Base-by-base conservation (phyloP, 2,113 vertebrate species). In the Labeo catla region DNA sequence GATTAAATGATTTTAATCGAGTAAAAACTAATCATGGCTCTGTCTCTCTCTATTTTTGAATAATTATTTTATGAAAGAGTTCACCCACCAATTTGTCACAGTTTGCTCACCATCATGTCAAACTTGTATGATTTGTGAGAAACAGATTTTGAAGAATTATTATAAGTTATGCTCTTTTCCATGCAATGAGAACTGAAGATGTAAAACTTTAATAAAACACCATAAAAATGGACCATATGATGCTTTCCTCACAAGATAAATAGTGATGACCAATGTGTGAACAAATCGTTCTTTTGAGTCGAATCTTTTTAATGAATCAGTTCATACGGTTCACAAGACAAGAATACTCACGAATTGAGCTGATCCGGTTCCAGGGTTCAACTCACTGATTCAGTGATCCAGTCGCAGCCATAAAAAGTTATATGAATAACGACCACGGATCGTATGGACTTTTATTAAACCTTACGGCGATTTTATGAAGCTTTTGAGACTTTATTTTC, bases 1-100 rank as follows among this genome's bases (percentile, higher is more conserved):
- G 45, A 76, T 66, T 49, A 84, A 72, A 79, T 80, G 4, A 84
- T 68, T 84, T 78, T 47, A 83, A 61, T 72, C 10, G 10, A 16
- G 45, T 54, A 57, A 76, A 49, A 65, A 36, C n/a, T 10, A 3
- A 39, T 39, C 84, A 19, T 21, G 8, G 19, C 7, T 82, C 0
- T 76, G 72, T 83, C 6, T 83, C 9, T 45, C 8, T 19, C 15
- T 39, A 4, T 10, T 34, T 45, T 39, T n/a, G 39, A 59, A 28
- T 28, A 28, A 28, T 28, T 28, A 28, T 28, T 28, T 28, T 28
- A 28, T 28, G 28, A 28, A 28, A 2, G 28, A 28, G 28, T 28
- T 28, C 28, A 28, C 28, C 28, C 28, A 28, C 28, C 28, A 28
- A 28, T 21, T 73, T 73, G 70, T 45, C 19, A 47, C n/a, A 47